Conservation (phyloP, 2,113 vertebrate genomes). For the Hipposideros armiger region DNA sequence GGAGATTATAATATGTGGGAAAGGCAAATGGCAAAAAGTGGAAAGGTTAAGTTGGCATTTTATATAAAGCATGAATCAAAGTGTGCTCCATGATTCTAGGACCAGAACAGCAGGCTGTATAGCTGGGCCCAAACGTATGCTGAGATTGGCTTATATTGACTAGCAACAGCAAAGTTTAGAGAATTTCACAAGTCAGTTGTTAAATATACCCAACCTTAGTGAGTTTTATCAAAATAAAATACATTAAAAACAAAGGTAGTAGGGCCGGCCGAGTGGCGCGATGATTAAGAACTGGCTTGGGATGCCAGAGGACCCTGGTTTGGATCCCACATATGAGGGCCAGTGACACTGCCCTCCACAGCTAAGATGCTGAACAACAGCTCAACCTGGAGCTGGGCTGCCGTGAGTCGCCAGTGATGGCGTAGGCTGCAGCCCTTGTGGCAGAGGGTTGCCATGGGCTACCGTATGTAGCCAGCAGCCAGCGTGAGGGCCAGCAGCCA, state of each 20-base stretch:
- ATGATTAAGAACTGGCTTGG: too few species aligned
- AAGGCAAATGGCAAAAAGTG: neutral
- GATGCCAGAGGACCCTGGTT: too few species aligned
- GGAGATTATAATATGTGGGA: neutral
- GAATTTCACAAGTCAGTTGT: neutral
- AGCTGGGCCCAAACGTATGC: neutral
- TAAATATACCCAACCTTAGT: neutral
- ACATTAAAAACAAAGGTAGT: neutral
- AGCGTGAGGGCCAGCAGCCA: too few species aligned
- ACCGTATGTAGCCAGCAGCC: too few species aligned
- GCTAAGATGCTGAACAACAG: too few species aligned
- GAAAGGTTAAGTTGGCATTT: neutral
- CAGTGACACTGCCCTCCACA: too few species aligned
- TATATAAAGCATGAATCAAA: neutral
- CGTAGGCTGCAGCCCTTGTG: too few species aligned
- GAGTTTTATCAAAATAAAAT: neutral
- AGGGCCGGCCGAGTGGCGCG: too few species aligned
- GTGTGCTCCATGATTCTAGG: neutral
- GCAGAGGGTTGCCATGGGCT: too few species aligned
- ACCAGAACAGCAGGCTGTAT: neutral
- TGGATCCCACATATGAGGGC: too few species aligned
- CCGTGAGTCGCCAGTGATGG: too few species aligned
- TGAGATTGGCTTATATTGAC: accelerated
- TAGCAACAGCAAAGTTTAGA: neutral
- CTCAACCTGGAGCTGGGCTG: too few species aligned